A percentile compares a stretch with the other conserved stretches of the same genome.
phyloP scores from a whole-genome alignment of 1,140 invertebrate genomes.

The Schmidtea mediterranea region DNA sequence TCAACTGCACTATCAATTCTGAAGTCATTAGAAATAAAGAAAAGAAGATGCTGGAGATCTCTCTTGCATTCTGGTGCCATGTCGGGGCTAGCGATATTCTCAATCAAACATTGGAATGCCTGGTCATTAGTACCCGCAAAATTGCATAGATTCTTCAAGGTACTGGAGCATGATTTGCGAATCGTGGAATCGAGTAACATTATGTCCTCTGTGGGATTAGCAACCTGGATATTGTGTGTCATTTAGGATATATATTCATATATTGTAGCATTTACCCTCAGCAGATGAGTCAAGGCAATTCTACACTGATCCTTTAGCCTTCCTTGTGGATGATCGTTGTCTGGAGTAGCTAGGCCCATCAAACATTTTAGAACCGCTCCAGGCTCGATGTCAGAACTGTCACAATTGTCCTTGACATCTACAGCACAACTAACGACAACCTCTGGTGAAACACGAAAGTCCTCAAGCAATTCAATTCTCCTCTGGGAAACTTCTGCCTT shows the following conservation, averaged over 20 bases:
- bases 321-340: neutral
- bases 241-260: neutral
- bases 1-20: constrained; percentile 22
- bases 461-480: too few species aligned
- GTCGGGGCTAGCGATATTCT: constrained; percentile 48
- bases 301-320: neutral
- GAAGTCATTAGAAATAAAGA: constrained; percentile 76
- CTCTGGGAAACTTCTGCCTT: too few species aligned
- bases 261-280: neutral
- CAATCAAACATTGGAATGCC: constrained; percentile 50
- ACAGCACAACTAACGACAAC: too few species aligned
- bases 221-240: neutral
- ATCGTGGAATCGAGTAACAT: constrained; percentile 69
- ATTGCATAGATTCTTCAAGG: constrained; percentile 36
- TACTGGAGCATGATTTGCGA: constrained; percentile 48
- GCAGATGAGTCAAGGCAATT: neutral
- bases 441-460: too few species aligned
- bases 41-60: constrained; percentile 73
- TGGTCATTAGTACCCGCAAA: constrained; percentile 12
- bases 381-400: too few species aligned
- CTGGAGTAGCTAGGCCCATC: neutral
- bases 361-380: too few species aligned
- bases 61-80: constrained; percentile 70
- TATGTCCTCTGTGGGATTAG: constrained; percentile 47
- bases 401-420: too few species aligned